phyloP scores from a whole-genome alignment of 2,888 invertebrate species.

The Gonocerus acuteangulatus region DNA sequence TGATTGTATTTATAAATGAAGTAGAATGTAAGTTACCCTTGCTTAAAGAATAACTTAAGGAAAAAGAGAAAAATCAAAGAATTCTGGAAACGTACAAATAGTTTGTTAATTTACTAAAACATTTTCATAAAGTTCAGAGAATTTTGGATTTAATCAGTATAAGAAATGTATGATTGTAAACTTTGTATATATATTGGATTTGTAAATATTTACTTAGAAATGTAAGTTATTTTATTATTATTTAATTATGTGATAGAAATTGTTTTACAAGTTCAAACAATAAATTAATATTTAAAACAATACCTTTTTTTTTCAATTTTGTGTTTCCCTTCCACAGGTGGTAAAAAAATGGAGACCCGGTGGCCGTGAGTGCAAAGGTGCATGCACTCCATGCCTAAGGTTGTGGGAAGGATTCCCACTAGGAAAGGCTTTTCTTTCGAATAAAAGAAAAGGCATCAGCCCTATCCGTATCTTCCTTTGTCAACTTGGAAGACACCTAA shows the following conservation, averaged over 20 bases:
- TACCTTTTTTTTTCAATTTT: too few relatives aligned
- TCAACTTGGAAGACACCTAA: too few relatives aligned
- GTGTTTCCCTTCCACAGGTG: too few relatives aligned
- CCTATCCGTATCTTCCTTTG: too few relatives aligned
- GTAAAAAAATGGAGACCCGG: too few relatives aligned
- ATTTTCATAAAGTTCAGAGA: too few relatives aligned
- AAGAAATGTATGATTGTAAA: slow-evolving; percentile 7
- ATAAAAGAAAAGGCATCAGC: too few relatives aligned
- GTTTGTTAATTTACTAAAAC: too few relatives aligned
- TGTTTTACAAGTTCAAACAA: neutral
- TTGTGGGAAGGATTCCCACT: too few relatives aligned
- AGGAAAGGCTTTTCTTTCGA: too few relatives aligned
- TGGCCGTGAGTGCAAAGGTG: too few relatives aligned
- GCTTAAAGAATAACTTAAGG: neutral
- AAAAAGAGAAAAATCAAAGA: slow-evolving; percentile 1
- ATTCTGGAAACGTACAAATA: neutral
- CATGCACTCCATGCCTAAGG: too few relatives aligned
- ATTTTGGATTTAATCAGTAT: neutral
- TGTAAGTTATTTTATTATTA: slow-evolving; percentile 7
- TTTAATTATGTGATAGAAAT: slow-evolving; percentile 17
- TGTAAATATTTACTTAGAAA: slow-evolving; percentile 22
- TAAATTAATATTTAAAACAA: neutral
- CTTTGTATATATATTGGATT: slow-evolving; percentile 13
- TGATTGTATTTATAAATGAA: neutral
- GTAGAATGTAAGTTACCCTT: neutral